Conservation (phyloP, 2,797 vertebrate genomes). For the Lepilemur septentrionalis region DNA sequence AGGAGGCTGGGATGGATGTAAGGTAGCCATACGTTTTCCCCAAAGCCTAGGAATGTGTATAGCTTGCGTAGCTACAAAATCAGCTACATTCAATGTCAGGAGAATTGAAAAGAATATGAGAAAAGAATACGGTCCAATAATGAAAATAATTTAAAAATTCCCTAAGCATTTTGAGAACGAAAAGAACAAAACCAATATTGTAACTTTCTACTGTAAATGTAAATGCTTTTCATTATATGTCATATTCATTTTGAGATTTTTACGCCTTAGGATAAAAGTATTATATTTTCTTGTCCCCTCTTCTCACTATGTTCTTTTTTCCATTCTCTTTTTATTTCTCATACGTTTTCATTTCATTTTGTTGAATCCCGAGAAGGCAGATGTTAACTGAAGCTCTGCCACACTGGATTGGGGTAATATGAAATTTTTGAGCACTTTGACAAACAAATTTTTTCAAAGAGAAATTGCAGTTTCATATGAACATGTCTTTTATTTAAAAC, state of each 20-base stretch:
- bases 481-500: background rate
- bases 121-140: conserved; percentile 64
- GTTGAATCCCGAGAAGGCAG: background rate
- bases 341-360: conserved; percentile 5
- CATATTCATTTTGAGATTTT: conserved; percentile 7
- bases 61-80: conserved; percentile 47
- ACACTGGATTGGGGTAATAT: background rate
- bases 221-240: background rate
- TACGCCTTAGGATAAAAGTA: background rate
- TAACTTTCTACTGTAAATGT: background rate
- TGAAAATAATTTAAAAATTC: conserved; percentile 33
- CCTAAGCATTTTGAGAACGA: conserved; percentile 42
- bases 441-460: background rate
- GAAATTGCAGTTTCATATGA: background rate
- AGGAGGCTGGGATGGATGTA: background rate
- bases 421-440: background rate
- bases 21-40: conserved; percentile 31
- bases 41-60: conserved; percentile 23
- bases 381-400: background rate
- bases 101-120: conserved; percentile 28
- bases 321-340: background rate
- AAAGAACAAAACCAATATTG: background rate
- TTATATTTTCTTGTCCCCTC: background rate
- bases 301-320: background rate
- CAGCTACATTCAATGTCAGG: conserved; percentile 25